Percentiles rank a stretch among this genome's conserved stretches.
These are phyloP conservation scores for Drosophila aldrichi DNA, from an alignment of 2,888 invertebrate genomes.

Conservation along the genomic window DNA sequence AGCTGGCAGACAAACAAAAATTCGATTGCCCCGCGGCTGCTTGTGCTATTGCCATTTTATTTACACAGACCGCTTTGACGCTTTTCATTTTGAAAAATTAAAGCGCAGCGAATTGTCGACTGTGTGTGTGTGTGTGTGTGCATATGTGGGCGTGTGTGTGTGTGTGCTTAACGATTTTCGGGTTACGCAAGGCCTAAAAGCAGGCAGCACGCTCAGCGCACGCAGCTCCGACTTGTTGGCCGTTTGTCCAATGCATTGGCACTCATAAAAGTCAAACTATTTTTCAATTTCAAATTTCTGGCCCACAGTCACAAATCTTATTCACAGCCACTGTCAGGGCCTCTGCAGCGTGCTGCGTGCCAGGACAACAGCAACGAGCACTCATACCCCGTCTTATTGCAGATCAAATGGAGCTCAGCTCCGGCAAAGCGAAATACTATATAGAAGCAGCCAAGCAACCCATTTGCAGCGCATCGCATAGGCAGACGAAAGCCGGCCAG, in stretches of 20 bases:
- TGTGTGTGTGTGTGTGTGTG: background rate
- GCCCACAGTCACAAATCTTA: slow-evolving; percentile 76
- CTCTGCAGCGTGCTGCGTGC: slow-evolving; percentile 77
- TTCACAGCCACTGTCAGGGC: slow-evolving; percentile 52
- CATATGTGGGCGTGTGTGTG: background rate
- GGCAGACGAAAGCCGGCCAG: slow-evolving; percentile 42
- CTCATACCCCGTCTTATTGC: slow-evolving; percentile 24
- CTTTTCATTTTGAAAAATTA: slow-evolving; percentile 61
- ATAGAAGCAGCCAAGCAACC: slow-evolving; percentile 24
- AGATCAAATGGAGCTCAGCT: slow-evolving; percentile 62
- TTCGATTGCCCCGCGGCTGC: slow-evolving; percentile 32
- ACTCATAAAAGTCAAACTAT: slow-evolving; percentile 81
- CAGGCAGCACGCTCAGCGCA: slow-evolving; percentile 48
- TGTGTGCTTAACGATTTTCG: slow-evolving; percentile 6
- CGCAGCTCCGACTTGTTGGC: slow-evolving; percentile 26
- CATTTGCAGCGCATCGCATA: slow-evolving; percentile 70
- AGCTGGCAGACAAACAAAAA: background rate
- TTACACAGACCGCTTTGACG: slow-evolving; percentile 46
- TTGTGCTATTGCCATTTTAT: slow-evolving; percentile 41
- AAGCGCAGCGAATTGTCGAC: slow-evolving; percentile 14
- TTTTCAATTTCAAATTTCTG: slow-evolving; percentile 81
- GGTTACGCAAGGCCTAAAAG: slow-evolving; percentile 34
- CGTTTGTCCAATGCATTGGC: slow-evolving; percentile 62
- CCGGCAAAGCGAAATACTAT: slow-evolving; percentile 21
- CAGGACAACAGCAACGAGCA: slow-evolving; percentile 44